Percentiles rank a stretch among this genome's conserved stretches.
Conservation (phyloP, 2,797 vertebrate genomes). For the Schizothorax lantsangensis region DNA sequence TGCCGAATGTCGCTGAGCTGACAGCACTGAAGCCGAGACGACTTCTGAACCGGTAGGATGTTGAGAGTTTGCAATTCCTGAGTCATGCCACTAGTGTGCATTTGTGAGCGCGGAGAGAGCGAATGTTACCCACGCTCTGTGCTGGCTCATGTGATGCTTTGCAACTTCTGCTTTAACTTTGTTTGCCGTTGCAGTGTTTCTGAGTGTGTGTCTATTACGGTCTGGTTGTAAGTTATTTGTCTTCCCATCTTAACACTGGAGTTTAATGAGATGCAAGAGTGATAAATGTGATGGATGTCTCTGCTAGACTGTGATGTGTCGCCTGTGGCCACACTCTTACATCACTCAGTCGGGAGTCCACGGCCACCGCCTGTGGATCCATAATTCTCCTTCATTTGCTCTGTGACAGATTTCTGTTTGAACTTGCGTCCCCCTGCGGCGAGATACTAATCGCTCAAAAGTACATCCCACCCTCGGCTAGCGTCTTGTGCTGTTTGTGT, state of each 20-base stretch:
- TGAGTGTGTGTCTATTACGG: conserved; percentile 8
- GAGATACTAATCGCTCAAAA: conserved; percentile 50
- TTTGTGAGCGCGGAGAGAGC: neutral
- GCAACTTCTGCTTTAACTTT: conserved; percentile 30
- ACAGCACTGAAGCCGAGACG: conserved; percentile 10
- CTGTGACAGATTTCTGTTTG: conserved; percentile 45
- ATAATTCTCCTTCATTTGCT: conserved; percentile 53
- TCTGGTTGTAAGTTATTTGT: conserved; percentile 41
- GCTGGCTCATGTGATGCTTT: conserved; percentile 21
- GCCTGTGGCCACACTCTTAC: conserved; percentile 49
- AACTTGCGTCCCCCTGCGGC: conserved; percentile 45
- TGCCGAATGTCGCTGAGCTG: conserved; percentile 18
- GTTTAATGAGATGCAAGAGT: conserved; percentile 45
- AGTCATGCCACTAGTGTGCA: conserved; percentile 38
- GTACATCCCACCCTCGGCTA: conserved; percentile 12
- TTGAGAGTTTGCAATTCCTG: conserved; percentile 30
- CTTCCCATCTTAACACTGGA: conserved; percentile 32
- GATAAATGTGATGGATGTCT: conserved; percentile 43
- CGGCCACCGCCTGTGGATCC: conserved; percentile 45
- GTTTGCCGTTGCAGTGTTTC: conserved; percentile 1
- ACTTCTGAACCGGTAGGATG: conserved; percentile 40
- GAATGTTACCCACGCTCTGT: neutral
- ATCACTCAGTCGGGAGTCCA: conserved; percentile 46
- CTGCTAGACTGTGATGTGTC: conserved; percentile 29
- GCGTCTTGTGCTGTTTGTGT: conserved; percentile 3